These are phyloP conservation scores for Exephanes ischioxanthus DNA, from an alignment of 2,888 invertebrate species.

Conservation along the genomic window DNA sequence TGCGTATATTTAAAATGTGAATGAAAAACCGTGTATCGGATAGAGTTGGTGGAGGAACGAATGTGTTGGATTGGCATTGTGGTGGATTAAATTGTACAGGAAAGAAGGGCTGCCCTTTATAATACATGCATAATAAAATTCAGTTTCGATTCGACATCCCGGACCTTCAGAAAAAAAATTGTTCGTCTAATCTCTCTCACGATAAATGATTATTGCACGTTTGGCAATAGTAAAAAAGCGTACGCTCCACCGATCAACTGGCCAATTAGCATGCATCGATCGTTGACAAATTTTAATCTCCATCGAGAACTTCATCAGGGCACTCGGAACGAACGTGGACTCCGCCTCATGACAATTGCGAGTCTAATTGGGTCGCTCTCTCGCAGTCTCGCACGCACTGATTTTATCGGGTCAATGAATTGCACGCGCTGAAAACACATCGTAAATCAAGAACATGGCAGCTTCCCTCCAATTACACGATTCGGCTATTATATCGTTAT, in stretches of 20 bases:
- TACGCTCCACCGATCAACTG: not conserved
- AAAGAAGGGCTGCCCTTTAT: too few relatives aligned
- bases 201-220: not conserved
- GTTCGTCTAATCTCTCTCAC: not conserved
- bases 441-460: not conserved
- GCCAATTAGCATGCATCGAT: constrained; percentile 29
- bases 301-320: not conserved
- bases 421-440: constrained; percentile 9
- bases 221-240: not conserved
- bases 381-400: not conserved
- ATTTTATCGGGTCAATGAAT: constrained; percentile 39
- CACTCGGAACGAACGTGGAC: not conserved
- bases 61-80: too few relatives aligned
- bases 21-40: too few relatives aligned
- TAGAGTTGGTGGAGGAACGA: too few relatives aligned
- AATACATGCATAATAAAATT: too few relatives aligned
- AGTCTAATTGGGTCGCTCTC: constrained; percentile 38
- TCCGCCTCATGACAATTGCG: constrained; percentile 28
- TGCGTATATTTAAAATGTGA: too few relatives aligned
- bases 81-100: too few relatives aligned
- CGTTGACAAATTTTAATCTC: constrained; percentile 3
- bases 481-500: too few relatives aligned
- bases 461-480: not conserved
- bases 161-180: not conserved
- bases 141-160: too few relatives aligned